These are phyloP conservation scores for Otis tarda DNA, from an alignment of 2,113 vertebrate genomes.

Conservation along the genomic window DNA sequence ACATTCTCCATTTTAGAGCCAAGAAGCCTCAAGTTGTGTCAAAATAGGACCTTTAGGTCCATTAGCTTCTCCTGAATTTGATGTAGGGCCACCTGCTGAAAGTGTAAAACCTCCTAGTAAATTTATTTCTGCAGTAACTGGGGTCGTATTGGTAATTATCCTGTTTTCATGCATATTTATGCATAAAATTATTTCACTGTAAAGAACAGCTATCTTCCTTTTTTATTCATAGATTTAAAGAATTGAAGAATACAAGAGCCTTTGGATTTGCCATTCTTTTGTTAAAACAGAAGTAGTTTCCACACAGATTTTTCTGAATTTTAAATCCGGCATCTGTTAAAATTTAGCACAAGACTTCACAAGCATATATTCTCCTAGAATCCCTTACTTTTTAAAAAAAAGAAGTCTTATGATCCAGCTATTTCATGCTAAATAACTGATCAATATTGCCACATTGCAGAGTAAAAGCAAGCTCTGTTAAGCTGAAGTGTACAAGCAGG, in stretches of 20 bases:
- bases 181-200: neutral
- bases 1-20: too few species aligned
- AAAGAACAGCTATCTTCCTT: neutral
- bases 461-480: neutral
- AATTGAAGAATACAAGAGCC: neutral
- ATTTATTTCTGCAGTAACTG: neutral
- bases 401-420: rapidly evolving
- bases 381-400: neutral
- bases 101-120: too few species aligned
- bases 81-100: too few species aligned
- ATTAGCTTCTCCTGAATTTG: too few species aligned
- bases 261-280: neutral
- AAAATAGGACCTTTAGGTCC: too few species aligned
- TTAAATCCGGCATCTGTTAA: neutral
- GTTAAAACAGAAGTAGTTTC: neutral
- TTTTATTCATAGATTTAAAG: neutral
- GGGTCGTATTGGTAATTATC: neutral
- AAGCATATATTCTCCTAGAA: neutral
- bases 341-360: neutral
- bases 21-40: too few species aligned
- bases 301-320: neutral
- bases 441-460: neutral
- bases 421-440: neutral
- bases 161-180: rapidly evolving
- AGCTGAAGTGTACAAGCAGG: neutral